phyloP scores from a whole-genome alignment of 2,113 vertebrate genomes.

The Bos taurus region DNA sequence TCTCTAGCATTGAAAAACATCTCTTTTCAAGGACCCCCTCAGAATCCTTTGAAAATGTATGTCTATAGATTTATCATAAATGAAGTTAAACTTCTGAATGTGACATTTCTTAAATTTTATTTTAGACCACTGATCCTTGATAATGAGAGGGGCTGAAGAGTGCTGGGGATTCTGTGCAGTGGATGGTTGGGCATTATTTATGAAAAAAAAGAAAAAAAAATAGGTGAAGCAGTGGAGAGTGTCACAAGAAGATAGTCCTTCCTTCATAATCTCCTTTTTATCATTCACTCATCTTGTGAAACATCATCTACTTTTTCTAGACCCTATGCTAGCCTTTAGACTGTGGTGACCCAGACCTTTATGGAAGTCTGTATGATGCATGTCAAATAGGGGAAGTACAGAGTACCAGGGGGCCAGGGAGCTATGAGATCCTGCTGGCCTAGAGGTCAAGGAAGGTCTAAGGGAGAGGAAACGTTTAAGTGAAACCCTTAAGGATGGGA shows the following conservation, averaged over 20 bases:
- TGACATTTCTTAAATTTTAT: slow-evolving; percentile 5
- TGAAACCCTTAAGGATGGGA: neutral
- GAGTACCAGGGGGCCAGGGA: neutral
- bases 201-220: neutral
- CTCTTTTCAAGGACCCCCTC: neutral
- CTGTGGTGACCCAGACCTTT: neutral
- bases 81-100: neutral
- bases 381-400: neutral
- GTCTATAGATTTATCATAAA: neutral
- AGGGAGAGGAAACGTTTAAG: neutral
- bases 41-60: neutral
- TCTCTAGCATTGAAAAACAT: neutral
- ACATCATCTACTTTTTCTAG: neutral
- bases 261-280: slow-evolving; percentile 3
- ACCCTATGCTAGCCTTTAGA: neutral
- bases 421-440: neutral
- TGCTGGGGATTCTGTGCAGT: neutral
- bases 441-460: neutral
- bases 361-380: neutral
- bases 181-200: neutral
- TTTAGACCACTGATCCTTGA: neutral
- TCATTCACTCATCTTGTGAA: slow-evolving; percentile 6
- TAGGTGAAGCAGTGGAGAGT: neutral
- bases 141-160: neutral
- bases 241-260: neutral